Evolutionary conservation across 2,888 invertebrate species (phyloP), one percentile per base, ranked within the genome.

Genomic region (Dicycla oo): DNA sequence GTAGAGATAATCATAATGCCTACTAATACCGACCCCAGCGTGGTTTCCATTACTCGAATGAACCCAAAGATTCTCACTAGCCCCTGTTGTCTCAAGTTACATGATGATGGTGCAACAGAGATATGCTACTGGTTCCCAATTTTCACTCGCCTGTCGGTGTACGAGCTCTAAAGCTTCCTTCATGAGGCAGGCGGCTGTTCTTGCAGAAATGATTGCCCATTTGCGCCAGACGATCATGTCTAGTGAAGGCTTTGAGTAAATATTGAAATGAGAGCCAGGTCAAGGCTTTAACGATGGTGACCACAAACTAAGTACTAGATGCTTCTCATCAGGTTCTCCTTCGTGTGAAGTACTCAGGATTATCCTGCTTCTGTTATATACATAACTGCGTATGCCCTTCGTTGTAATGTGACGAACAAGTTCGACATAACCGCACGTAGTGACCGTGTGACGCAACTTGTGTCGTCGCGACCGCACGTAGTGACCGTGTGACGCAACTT

Each of bases 351-450:
- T 23, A 0, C 26, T 20, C 18, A 34, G 3, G 5, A 23, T 23
- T 67, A 38, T 18, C 4, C 20, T 20, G 6, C 5, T 53, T 45
- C 18, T 30, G 20, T 26, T 67, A 26, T n/a, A 38, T 34, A n/a
- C 1, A n/a, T 30, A 15, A 47, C n/a, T 26, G 26, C 57, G 34
- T 38, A 23, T 51, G 60, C 56, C 30, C 58, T 47, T 57, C 20
- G 20, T 30, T 43, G 8, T 57, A 57, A 43, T 13, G 43, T 78
- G 61, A 75, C 56, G 81, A 60, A 43, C 23, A 49, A 40, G 10
- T 49, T 43, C 38, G 56, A 78, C 80, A 73, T 73, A 71, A 53
- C 58, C 5, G 18, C 82, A 73, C 80, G 79, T 78, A 65, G 40
- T n/a, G 43, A 26, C 40, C 45, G 18, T 38, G 65, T 78, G 82